Evolutionary conservation across 2,888 invertebrate genomes (phyloP).

Genomic region (Ophion costatus): DNA sequence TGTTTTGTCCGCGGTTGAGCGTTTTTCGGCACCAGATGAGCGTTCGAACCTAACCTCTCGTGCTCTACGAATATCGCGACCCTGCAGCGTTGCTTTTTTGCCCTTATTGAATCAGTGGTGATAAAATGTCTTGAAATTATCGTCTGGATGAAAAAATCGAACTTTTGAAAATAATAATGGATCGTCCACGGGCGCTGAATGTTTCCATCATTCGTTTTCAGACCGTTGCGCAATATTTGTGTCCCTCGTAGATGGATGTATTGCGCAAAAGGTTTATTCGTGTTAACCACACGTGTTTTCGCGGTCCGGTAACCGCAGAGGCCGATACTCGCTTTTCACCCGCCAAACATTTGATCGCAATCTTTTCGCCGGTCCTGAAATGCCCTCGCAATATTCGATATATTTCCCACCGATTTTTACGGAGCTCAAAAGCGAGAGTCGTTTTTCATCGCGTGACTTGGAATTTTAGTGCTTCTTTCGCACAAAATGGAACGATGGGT

Average conservation of each 20-base stretch:
- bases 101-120: not conserved
- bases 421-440: too few relatives aligned
- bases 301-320: too few relatives aligned
- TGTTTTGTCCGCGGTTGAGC: not conserved
- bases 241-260: not conserved
- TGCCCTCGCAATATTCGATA: too few relatives aligned
- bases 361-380: too few relatives aligned
- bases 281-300: too few relatives aligned
- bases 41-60: conserved; percentile 5
- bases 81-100: not conserved
- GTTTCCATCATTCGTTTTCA: not conserved
- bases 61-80: not conserved
- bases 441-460: too few relatives aligned
- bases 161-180: not conserved
- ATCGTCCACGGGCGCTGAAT: not conserved
- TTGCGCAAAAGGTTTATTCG: too few relatives aligned
- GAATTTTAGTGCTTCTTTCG: too few relatives aligned
- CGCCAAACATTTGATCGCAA: too few relatives aligned
- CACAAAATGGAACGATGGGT: too few relatives aligned
- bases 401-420: too few relatives aligned
- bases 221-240: not conserved
- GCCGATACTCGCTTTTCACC: too few relatives aligned
- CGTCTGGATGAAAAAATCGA: not conserved
- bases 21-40: not conserved
- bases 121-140: not conserved